phyloP scores from a whole-genome alignment of 1,140 invertebrate genomes.

The Drosophila ironensis region DNA sequence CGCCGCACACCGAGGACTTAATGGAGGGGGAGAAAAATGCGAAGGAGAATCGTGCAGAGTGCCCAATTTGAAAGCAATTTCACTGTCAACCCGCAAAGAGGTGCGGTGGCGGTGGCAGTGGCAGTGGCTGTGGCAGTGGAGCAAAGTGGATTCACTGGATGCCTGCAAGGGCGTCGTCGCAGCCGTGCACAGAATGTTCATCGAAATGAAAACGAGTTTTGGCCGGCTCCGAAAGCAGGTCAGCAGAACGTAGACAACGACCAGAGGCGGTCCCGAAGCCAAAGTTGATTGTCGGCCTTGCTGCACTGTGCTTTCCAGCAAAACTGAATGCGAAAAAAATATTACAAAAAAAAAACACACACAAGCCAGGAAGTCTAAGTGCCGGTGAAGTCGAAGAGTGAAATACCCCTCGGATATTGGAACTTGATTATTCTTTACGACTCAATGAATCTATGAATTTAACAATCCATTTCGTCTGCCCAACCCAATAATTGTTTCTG shows the following conservation, averaged over 20 bases:
- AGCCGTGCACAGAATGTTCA: slow-evolving; percentile 55
- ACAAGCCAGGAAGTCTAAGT: neutral
- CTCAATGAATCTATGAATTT: too few relatives aligned
- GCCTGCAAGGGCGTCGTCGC: slow-evolving; percentile 59
- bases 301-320: slow-evolving; percentile 49
- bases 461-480: too few relatives aligned
- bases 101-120: slow-evolving; percentile 1
- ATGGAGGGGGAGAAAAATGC: slow-evolving; percentile 23
- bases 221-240: slow-evolving; percentile 55
- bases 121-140: neutral
- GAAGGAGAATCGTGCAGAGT: slow-evolving; percentile 45
- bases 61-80: slow-evolving; percentile 68
- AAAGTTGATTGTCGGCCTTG: slow-evolving; percentile 62
- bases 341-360: neutral
- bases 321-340: neutral
- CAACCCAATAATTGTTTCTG: too few relatives aligned
- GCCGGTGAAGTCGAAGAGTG: neutral
- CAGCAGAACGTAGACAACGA: slow-evolving; percentile 62
- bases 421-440: too few relatives aligned
- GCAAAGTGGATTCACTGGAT: slow-evolving; percentile 26
- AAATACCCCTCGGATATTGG: too few relatives aligned
- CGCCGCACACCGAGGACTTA: slow-evolving; percentile 50
- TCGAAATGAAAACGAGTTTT: slow-evolving; percentile 75
- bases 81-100: slow-evolving; percentile 54
- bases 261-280: slow-evolving; percentile 32